Conservation (phyloP, 2,797 vertebrate species). For the Schizothorax lantsangensis region DNA sequence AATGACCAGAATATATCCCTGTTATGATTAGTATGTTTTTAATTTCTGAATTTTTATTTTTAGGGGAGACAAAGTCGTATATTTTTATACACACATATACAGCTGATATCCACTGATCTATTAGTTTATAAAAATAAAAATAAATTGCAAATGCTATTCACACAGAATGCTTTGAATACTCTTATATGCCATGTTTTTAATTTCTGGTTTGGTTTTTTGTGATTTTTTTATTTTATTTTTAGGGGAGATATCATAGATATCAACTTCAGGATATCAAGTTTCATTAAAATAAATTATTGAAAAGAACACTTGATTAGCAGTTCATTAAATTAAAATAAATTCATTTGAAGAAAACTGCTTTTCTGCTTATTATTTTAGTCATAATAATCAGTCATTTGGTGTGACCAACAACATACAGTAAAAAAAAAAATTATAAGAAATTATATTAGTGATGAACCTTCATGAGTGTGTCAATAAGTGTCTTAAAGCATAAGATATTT, state of each 20-base stretch:
- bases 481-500: not conserved
- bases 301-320: too few relatives aligned
- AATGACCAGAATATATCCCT: too few relatives aligned
- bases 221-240: not conserved
- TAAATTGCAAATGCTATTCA: not conserved
- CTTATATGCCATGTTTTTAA: not conserved
- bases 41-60: too few relatives aligned
- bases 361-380: not conserved
- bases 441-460: not conserved
- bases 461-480: not conserved
- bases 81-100: not conserved
- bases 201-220: not conserved
- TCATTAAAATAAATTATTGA: not conserved
- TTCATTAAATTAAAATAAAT: not conserved
- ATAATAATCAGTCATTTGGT: not conserved
- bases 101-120: too few relatives aligned
- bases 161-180: not conserved
- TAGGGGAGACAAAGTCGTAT: not conserved
- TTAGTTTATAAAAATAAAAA: not conserved
- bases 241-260: not conserved
- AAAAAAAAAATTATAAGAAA: not conserved
- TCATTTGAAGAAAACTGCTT: not conserved
- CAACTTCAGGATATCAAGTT: not conserved
- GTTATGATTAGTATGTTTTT: not conserved
- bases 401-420: not conserved